phyloP scores from a whole-genome alignment of 2,113 vertebrate genomes.

The Malurus cyaneus region DNA sequence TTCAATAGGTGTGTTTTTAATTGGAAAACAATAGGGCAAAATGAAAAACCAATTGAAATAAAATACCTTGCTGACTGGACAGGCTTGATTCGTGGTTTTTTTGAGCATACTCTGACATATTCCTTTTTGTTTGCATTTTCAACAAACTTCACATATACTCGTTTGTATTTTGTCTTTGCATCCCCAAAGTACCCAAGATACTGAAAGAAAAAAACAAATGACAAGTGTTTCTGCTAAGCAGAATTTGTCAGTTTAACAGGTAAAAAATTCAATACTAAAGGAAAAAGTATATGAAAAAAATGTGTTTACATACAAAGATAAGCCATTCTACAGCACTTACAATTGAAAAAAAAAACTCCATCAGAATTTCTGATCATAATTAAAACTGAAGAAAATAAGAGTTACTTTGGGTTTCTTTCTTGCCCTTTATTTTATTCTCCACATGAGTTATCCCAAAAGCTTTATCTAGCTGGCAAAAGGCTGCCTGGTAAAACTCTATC shows the following conservation, averaged over 20 bases:
- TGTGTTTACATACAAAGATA: not conserved
- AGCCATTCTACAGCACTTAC: not conserved
- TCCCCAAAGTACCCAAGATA: constrained; percentile 98
- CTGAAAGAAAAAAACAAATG: constrained; percentile 63
- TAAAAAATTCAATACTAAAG: not conserved
- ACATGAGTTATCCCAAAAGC: not conserved
- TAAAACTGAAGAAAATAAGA: not conserved
- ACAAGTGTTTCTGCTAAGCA: not conserved
- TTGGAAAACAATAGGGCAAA: not conserved
- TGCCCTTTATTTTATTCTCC: not conserved
- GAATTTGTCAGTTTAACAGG: not conserved
- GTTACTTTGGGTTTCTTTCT: not conserved
- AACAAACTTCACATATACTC: constrained; percentile 95
- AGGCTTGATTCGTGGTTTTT: constrained; percentile 90
- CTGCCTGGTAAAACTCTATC: not conserved
- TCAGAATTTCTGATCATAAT: not conserved
- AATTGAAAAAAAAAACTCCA: not conserved
- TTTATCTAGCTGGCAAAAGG: not conserved
- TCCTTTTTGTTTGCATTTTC: constrained; percentile 98
- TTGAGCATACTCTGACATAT: constrained; percentile 93
- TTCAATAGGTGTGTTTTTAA: not conserved
- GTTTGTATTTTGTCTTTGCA: constrained; percentile 94
- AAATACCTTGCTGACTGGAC: constrained; percentile 89
- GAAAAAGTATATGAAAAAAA: not conserved
- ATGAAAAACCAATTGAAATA: not conserved